Evolutionary conservation across 2,113 vertebrate species (phyloP), one percentile per base, ranked within the genome.

Genomic region (Corythaeola cristata): DNA sequence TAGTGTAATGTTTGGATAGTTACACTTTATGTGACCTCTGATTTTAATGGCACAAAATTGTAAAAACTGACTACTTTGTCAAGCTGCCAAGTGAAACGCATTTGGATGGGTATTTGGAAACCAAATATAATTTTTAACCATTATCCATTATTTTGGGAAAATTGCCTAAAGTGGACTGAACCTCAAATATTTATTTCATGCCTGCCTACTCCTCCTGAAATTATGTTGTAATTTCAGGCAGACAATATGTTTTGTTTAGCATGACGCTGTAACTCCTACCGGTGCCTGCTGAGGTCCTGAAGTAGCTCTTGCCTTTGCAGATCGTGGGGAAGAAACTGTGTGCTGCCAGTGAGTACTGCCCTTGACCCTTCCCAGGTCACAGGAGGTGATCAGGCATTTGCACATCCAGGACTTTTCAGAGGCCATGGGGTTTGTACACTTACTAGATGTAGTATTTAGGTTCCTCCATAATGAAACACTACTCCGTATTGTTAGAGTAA

Each of bases 61-160:
- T 64, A 82, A 89, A 78, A 91, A 44, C 22, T 20, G 5, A 60
- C 76, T 41, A 3, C 18, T 75, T 73, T 87, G 86, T 68, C 76
- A 73, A 73, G 77, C 32, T 82, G 86, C 90, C 76, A 95, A 94
- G 37, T n/a, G 20, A 63, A 93, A 95, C 59, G 33, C n/a, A 67
- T 91, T 96, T 75, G 68, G 68, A 86, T 88, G 55, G 37, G 55
- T 76, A 58, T 87, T 62, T 91, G 89, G 71, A 96, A 96, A 41
- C 71, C 59, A 91, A 91, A 73, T 62, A 56, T 52, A 1, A 82
- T 69, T 92, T 92, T 92, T 73, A 92, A 91, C 62, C 44, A 82
- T 66, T 73, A 45, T 33, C 72, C 90, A 92, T 95, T 91, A 76
- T 85, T 92, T 94, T 83, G 71, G 66, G 77, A 71, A 88, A 76